Conservation (phyloP, 2,888 invertebrate species). For the Amphipyra berbera region DNA sequence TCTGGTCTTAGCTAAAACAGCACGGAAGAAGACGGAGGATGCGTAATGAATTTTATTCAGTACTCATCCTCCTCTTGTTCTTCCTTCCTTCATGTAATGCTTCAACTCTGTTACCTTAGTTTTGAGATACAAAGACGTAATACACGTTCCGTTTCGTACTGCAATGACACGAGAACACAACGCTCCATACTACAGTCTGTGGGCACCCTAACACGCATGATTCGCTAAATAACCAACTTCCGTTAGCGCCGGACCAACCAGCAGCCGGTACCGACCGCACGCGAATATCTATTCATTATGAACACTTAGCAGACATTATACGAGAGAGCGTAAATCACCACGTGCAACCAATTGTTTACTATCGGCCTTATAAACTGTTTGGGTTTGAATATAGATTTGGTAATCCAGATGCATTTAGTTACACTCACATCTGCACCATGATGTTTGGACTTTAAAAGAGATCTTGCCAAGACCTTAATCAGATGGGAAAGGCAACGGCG, state of each 20-base stretch:
- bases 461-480: too few species aligned
- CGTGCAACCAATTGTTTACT: slow-evolving; percentile 53
- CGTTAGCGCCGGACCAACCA: slow-evolving; percentile 63
- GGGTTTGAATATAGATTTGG: slow-evolving; percentile 5
- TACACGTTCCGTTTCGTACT: too few species aligned
- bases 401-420: slow-evolving; percentile 10
- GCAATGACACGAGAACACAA: neutral
- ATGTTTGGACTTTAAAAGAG: too few species aligned
- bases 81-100: too few species aligned
- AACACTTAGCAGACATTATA: slow-evolving; percentile 52
- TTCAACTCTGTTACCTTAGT: too few species aligned
- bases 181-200: slow-evolving; percentile 16
- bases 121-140: too few species aligned
- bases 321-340: slow-evolving; percentile 52
- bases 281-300: slow-evolving; percentile 68
- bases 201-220: slow-evolving; percentile 56
- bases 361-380: slow-evolving; percentile 18
- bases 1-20: too few species aligned
- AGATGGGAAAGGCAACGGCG: too few species aligned
- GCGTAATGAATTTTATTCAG: too few species aligned
- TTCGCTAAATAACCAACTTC: slow-evolving; percentile 80
- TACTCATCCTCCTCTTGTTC: too few species aligned
- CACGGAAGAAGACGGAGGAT: too few species aligned
- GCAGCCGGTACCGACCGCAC: slow-evolving; percentile 72
- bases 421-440: too few species aligned